A percentile compares a stretch with the other conserved stretches of the same genome.
Conservation (phyloP, 1,140 invertebrate genomes). For the Nixonia krombeini region DNA sequence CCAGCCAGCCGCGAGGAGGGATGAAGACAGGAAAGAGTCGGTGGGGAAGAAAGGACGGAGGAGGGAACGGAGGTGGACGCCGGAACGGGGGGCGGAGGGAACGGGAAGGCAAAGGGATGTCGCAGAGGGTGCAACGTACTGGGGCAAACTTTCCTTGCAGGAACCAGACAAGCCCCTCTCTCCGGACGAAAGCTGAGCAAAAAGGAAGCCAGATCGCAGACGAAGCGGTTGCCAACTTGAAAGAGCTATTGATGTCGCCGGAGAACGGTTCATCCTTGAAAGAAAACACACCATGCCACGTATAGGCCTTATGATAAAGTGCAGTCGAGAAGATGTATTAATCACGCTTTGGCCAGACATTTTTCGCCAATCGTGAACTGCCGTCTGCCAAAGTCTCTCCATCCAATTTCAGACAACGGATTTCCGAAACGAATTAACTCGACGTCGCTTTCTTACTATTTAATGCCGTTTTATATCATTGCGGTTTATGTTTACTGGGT, state of each 20-base stretch:
- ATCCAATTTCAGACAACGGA: too few relatives aligned
- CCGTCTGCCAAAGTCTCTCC: not conserved
- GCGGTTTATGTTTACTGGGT: too few relatives aligned
- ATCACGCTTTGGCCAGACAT: not conserved
- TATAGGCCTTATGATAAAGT: not conserved
- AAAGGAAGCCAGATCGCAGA: constrained; percentile 46
- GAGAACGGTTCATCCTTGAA: constrained; percentile 10
- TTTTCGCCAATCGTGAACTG: too few relatives aligned
- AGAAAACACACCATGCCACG: constrained; percentile 2
- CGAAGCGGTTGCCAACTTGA: constrained; percentile 56
- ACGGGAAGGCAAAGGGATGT: constrained; percentile 6
- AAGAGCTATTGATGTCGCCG: constrained; percentile 52
- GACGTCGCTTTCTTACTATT: too few relatives aligned
- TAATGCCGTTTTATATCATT: too few relatives aligned
- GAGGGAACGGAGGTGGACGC: constrained; percentile 17
- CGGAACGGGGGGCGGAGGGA: not conserved
- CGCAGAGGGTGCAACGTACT: constrained; percentile 62
- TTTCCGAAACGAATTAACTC: too few relatives aligned
- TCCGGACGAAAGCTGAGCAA: constrained; percentile 34
- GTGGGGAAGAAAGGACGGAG: constrained; percentile 16
- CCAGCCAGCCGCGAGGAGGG: constrained; percentile 11
- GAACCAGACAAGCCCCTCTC: constrained; percentile 47
- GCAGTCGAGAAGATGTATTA: not conserved
- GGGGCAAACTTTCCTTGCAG: constrained; percentile 53
- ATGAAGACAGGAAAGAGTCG: constrained; percentile 25